Conservation (phyloP, 2,888 invertebrate genomes). For the Scrobipalpa atriplicella region DNA sequence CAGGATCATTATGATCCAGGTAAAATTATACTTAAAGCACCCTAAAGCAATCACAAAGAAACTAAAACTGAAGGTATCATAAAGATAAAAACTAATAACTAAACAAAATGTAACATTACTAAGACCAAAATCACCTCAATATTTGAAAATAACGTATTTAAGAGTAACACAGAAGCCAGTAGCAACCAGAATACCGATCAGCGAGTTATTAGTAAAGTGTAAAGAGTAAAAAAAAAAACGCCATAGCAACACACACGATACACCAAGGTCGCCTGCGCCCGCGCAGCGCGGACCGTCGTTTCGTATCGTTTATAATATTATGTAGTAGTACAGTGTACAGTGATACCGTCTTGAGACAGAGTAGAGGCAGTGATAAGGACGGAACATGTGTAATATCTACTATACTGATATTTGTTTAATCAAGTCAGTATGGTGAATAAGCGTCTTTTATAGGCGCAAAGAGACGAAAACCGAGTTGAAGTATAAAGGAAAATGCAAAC, state of each 20-base stretch:
- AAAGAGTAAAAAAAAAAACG: conserved; percentile 41
- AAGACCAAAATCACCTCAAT: not conserved
- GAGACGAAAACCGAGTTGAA: no score
- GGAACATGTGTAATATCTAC: not conserved
- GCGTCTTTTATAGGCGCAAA: no score
- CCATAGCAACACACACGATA: conserved; percentile 56
- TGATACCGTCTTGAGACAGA: conserved; percentile 7
- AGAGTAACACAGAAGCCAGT: conserved; percentile 31
- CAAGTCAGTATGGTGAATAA: not conserved
- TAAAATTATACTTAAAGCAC: not conserved
- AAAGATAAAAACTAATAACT: not conserved
- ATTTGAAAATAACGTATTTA: not conserved
- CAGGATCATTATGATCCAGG: conserved; percentile 2
- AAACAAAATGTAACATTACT: not conserved
- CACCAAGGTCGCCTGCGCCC: conserved; percentile 45
- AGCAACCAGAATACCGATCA: conserved; percentile 31
- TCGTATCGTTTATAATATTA: conserved; percentile 10
- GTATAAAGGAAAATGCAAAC: not conserved
- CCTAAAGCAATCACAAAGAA: no score
- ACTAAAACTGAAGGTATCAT: not conserved
- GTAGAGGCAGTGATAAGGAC: conserved; percentile 4
- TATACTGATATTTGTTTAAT: not conserved
- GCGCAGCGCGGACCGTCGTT: conserved; percentile 29
- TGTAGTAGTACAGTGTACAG: conserved; percentile 8
- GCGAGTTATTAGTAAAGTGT: conserved; percentile 36